Evolutionary conservation across 2,113 vertebrate genomes (phyloP).

Genomic region (Trichechus manatus): DNA sequence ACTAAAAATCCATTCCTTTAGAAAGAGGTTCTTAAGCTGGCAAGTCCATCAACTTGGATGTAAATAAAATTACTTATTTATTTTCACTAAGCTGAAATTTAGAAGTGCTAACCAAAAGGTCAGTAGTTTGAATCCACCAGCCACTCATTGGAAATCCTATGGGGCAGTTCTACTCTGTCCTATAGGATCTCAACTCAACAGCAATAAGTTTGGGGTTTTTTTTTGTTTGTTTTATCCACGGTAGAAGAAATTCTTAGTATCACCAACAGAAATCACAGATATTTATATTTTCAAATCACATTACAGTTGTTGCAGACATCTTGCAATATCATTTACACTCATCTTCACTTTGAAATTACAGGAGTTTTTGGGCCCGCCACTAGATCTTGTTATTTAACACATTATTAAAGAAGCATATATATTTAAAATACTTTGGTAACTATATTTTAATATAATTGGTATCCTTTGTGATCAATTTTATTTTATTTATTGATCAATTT

Average conservation of each 20-base stretch:
- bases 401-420: background rate
- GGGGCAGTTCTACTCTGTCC: no score
- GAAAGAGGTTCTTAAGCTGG: background rate
- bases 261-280: conserved; percentile 20
- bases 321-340: background rate
- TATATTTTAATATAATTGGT: conserved; percentile 24
- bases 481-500: background rate
- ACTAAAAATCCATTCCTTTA: conserved; percentile 21
- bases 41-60: background rate
- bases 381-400: conserved; percentile 29
- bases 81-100: conserved; percentile 42
- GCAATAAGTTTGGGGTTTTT: no score
- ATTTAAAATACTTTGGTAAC: conserved; percentile 49
- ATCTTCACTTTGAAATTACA: conserved; percentile 35
- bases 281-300: background rate
- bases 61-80: conserved; percentile 60
- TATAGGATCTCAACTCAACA: no score
- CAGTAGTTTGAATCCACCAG: no score
- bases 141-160: no score
- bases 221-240: background rate
- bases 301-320: background rate
- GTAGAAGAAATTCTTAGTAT: conserved; percentile 15
- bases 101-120: background rate
- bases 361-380: background rate
- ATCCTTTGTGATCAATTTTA: background rate